These are phyloP conservation scores for Arbacia lixula DNA, from an alignment of 53 echinoderm and acorn worm genomes.

Conservation along the genomic window DNA sequence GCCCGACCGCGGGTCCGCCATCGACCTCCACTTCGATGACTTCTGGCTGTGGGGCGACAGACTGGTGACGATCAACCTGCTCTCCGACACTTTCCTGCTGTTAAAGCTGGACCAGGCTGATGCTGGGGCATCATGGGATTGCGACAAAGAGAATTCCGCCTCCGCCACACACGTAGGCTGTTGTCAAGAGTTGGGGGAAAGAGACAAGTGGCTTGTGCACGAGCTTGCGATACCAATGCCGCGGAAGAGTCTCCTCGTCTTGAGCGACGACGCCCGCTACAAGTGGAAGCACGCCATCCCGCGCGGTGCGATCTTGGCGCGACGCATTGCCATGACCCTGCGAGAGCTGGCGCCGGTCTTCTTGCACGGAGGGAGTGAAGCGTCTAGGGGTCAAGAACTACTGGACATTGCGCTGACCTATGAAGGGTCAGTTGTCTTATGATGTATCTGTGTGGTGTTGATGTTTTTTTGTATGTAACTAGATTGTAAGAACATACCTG, in stretches of 20 bases:
- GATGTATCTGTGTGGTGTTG: too few species aligned
- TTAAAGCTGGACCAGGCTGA: slow-evolving; percentile 8
- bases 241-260: slow-evolving; percentile 66
- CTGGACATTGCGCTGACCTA: slow-evolving; percentile 75
- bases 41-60: slow-evolving; percentile 96
- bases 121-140: background rate
- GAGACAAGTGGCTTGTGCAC: background rate
- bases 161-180: background rate
- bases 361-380: slow-evolving; percentile 67
- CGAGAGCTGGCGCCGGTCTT: slow-evolving; percentile 85
- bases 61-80: slow-evolving; percentile 86
- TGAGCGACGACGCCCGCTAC: slow-evolving; percentile 79
- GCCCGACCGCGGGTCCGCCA: slow-evolving; percentile 87
- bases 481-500: too few species aligned
- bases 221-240: slow-evolving; percentile 68
- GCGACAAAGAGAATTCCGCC: background rate
- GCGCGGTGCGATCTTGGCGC: slow-evolving; percentile 73
- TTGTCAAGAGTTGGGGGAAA: background rate
- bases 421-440: slow-evolving; percentile 66
- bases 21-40: slow-evolving; percentile 93
- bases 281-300: slow-evolving; percentile 87
- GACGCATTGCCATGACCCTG: slow-evolving; percentile 86
- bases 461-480: too few species aligned
- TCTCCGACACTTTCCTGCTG: slow-evolving; percentile 77
- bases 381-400: slow-evolving; percentile 65